These are phyloP conservation scores for Blastobasis lacticolella DNA, from an alignment of 2,888 invertebrate species.

Conservation along the genomic window DNA sequence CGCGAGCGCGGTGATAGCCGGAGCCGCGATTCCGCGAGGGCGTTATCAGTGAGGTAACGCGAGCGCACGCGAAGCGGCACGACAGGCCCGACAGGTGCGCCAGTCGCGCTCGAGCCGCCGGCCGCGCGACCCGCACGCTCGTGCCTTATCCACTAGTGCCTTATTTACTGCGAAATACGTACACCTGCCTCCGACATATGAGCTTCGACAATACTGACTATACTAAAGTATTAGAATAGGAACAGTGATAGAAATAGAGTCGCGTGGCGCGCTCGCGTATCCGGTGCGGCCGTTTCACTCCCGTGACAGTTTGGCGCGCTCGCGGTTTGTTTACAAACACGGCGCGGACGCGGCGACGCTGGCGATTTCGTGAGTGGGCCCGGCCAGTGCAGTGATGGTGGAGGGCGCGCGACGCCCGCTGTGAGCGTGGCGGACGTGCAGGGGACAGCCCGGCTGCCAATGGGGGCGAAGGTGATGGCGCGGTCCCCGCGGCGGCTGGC, in stretches of 20 bases:
- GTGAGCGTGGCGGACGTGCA: constrained; percentile 18
- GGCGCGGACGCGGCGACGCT: neutral
- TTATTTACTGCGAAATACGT: constrained; percentile 12
- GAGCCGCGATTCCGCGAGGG: neutral
- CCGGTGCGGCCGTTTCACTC: no score
- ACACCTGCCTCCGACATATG: no score
- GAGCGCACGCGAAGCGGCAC: constrained; percentile 14
- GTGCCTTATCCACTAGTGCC: constrained; percentile 52
- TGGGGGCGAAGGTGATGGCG: constrained; percentile 37
- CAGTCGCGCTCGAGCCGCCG: constrained; percentile 1
- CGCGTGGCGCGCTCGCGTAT: no score
- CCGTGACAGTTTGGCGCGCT: no score
- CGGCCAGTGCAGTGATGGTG: constrained; percentile 16
- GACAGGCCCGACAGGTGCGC: constrained; percentile 11
- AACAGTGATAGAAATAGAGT: no score
- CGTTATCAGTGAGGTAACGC: constrained; percentile 32
- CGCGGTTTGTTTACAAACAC: constrained; percentile 20
- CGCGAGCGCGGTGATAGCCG: no score
- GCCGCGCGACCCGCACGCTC: constrained; percentile 5
- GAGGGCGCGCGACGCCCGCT: constrained; percentile 4
- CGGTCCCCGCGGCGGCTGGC: constrained; percentile 57
- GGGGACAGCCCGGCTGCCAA: constrained; percentile 10
- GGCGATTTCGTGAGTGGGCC: constrained; percentile 8
- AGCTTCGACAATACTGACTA: no score
- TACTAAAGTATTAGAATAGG: no score